phyloP scores from a whole-genome alignment of 2,113 vertebrate genomes.

The Apodemus speciosus region DNA sequence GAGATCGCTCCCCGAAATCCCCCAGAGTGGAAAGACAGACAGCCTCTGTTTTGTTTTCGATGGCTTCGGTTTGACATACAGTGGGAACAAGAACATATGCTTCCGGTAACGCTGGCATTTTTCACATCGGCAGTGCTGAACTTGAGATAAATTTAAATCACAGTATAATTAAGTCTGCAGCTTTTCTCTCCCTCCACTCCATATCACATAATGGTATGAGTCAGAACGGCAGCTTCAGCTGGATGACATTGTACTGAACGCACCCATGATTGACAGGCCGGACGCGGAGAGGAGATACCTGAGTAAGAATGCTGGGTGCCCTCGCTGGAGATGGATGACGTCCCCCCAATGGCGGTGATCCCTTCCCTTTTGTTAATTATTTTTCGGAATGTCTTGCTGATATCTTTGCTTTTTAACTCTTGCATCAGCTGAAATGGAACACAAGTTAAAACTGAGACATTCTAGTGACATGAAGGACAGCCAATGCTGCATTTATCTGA shows the following conservation, averaged over 20 bases:
- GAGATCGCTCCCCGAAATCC: not conserved
- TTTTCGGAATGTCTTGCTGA: slow-evolving; percentile 95
- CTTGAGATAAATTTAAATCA: slow-evolving; percentile 40
- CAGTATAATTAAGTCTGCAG: slow-evolving; percentile 3
- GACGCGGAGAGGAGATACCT: slow-evolving; percentile 82
- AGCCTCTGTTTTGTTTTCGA: not conserved
- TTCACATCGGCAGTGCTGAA: slow-evolving; percentile 26
- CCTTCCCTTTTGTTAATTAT: slow-evolving; percentile 92
- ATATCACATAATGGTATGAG: slow-evolving; percentile 10
- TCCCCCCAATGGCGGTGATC: slow-evolving; percentile 95
- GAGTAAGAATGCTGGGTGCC: slow-evolving; percentile 98
- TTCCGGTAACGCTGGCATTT: not conserved
- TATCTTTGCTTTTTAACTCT: slow-evolving; percentile 95
- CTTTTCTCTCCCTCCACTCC: not conserved
- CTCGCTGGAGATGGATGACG: slow-evolving; percentile 92
- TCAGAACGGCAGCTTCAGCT: not conserved
- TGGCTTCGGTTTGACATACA: slow-evolving; percentile 34
- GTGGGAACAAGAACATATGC: not conserved
- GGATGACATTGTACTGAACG: not conserved
- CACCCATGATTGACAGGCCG: not conserved
- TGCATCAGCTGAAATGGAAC: slow-evolving; percentile 90
- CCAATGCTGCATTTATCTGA: not conserved
- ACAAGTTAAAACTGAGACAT: slow-evolving; percentile 16
- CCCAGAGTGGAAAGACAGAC: not conserved
- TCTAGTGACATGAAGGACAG: not conserved